Conservation (phyloP, 2,888 invertebrate genomes). For the Scrobipalpa atriplicella region DNA sequence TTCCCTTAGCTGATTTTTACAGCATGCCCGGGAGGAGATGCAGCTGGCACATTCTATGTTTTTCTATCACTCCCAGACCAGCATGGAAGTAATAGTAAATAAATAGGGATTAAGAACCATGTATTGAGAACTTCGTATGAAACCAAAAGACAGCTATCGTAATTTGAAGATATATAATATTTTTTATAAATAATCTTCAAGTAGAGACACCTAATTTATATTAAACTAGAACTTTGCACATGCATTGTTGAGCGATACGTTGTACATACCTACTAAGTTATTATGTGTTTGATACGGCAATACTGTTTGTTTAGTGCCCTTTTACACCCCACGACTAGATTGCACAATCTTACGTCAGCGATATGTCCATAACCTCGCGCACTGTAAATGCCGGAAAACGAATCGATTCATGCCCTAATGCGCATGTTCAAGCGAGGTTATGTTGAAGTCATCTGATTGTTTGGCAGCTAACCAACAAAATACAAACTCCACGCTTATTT, state of each 20-base stretch:
- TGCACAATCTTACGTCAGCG: not conserved
- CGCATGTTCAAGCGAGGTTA: slow-evolving; percentile 24
- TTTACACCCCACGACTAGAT: not conserved
- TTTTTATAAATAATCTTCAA: too few relatives aligned
- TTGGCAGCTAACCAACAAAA: slow-evolving; percentile 32
- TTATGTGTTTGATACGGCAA: too few relatives aligned
- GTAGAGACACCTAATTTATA: too few relatives aligned
- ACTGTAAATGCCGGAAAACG: slow-evolving; percentile 25
- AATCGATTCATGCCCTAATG: slow-evolving; percentile 27
- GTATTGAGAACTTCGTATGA: too few relatives aligned
- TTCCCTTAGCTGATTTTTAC: too few relatives aligned
- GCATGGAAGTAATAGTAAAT: too few relatives aligned
- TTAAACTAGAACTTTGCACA: not conserved
- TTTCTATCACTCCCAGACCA: too few relatives aligned
- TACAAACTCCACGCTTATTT: slow-evolving; percentile 20
- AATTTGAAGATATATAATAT: too few relatives aligned
- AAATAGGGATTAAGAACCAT: too few relatives aligned
- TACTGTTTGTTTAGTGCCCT: not conserved
- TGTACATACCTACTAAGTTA: not conserved
- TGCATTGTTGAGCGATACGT: not conserved
- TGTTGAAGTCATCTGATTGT: slow-evolving; percentile 27
- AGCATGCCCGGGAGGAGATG: too few relatives aligned
- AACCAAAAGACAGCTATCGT: too few relatives aligned
- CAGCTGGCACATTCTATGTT: too few relatives aligned
- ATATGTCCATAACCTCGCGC: slow-evolving; percentile 2